Percentiles rank a stretch among this genome's conserved stretches.
These are phyloP conservation scores for Hanleya hanleyi DNA, from an alignment of 2,888 invertebrate genomes.

Conservation along the genomic window DNA sequence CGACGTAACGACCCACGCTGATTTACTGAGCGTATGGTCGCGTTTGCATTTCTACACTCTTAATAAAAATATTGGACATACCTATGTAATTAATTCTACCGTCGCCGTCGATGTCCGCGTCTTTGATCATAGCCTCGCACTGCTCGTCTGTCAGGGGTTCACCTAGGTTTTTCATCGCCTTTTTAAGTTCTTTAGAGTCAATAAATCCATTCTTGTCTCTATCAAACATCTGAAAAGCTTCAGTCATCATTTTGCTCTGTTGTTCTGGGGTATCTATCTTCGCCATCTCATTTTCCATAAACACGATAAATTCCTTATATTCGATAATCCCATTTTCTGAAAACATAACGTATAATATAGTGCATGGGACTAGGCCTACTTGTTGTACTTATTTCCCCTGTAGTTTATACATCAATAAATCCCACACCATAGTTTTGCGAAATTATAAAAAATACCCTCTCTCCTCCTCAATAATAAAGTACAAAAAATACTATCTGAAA, in stretches of 20 bases:
- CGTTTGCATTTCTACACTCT: too few relatives aligned
- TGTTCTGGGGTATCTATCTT: conserved; percentile 44
- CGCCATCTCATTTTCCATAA: conserved; percentile 56
- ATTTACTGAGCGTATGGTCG: too few relatives aligned
- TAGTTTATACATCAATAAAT: too few relatives aligned
- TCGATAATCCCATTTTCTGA: conserved; percentile 59
- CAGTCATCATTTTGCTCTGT: conserved; percentile 47
- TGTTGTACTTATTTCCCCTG: too few relatives aligned
- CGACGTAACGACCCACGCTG: too few relatives aligned
- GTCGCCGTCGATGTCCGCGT: conserved; percentile 59
- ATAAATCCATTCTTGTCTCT: conserved; percentile 47
- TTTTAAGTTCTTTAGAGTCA: conserved; percentile 43
- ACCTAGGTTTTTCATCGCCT: conserved; percentile 61
- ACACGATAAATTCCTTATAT: conserved; percentile 56
- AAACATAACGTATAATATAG: conserved; percentile 15
- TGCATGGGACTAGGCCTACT: too few relatives aligned
- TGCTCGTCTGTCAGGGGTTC: conserved; percentile 58
- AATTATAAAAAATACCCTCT: too few relatives aligned
- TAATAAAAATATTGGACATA: too few relatives aligned
- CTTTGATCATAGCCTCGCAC: conserved; percentile 57
- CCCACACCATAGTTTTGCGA: too few relatives aligned
- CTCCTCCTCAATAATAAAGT: too few relatives aligned
- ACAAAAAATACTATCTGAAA: too few relatives aligned
- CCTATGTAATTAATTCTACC: conserved; percentile 63
- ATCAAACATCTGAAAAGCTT: conserved; percentile 54